Base-by-base conservation (phyloP, 2,888 invertebrate species). In the Drosophila rubida region DNA sequence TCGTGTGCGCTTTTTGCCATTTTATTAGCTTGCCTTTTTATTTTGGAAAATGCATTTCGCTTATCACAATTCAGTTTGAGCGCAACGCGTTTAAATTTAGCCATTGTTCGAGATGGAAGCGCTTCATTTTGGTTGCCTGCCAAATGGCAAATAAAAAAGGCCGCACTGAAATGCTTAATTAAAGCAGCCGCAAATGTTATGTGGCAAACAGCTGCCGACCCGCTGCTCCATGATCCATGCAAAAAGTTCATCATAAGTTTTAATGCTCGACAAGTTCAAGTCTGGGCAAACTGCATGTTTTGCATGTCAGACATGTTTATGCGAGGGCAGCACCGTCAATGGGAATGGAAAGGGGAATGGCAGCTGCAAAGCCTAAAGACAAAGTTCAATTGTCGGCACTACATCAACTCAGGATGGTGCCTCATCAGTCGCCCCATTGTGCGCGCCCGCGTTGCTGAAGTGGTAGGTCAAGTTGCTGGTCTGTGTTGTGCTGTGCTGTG, bases 301-400 rank as follows among this genome's bases (percentile, higher is more conserved):
- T 75, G 78, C 68, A 65, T 75, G 80, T 69, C 78, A 64, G 75
- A 73, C 81, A 76, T 72, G 78, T 67, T 72, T 63, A 44, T 19
- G 8, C 0, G 6, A 2, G 35, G 8, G 19, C 5, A 1, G 27
- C 27, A 27, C 8, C 27, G 9, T 3, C 3, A 22, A 9, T 30
- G 5, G 23, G 8, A n/a, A 22, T n/a, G n/a, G 22, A 19, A 22
- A 9, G 30, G 5, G 23, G 8, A n/a, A 22, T n/a, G n/a, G 22
- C n/a, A 19, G 2, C 44, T 41, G 37, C 44, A 13, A 37, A 37
- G 32, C 42, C 44, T 30, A 25, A 41, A 57, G 48, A 19, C 54
- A 72, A 69, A 81, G 81, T 81, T 81, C 81, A 81, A 84, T 80
- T 84, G 81, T 68, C 65, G 69, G 30, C 63, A 61, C 63, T 54